Evolutionary conservation across 2,888 invertebrate genomes (phyloP).

Genomic region (Acanthoscelides obtectus): DNA sequence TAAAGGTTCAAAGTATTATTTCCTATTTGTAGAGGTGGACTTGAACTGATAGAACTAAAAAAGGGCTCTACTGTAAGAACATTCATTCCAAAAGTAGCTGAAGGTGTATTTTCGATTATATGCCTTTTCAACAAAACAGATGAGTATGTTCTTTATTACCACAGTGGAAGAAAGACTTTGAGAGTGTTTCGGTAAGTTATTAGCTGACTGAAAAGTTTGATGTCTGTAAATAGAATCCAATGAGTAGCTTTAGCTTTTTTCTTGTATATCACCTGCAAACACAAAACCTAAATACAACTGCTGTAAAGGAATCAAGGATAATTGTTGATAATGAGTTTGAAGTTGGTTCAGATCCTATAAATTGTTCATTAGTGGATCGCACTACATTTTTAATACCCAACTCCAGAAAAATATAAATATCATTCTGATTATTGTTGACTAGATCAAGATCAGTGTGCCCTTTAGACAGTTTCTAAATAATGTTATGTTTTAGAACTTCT

Average conservation of each 20-base stretch:
- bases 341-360: too few relatives aligned
- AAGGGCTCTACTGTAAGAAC: constrained; percentile 84
- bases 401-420: too few relatives aligned
- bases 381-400: too few relatives aligned
- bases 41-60: constrained; percentile 88
- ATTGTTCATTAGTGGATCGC: too few relatives aligned
- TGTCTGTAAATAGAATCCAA: too few relatives aligned
- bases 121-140: constrained; percentile 92
- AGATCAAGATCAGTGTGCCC: too few relatives aligned
- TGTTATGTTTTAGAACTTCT: constrained; percentile 55
- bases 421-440: too few relatives aligned
- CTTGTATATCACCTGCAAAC: too few relatives aligned
- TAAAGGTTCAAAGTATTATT: not conserved
- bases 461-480: not conserved
- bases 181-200: constrained; percentile 74
- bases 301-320: too few relatives aligned
- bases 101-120: constrained; percentile 95
- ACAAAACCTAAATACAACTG: too few relatives aligned
- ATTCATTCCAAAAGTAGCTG: constrained; percentile 90
- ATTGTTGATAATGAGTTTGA: too few relatives aligned
- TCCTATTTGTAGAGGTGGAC: constrained; percentile 67
- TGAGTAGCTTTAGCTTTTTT: too few relatives aligned
- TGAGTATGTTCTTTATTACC: constrained; percentile 94
- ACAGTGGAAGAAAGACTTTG: constrained; percentile 90
- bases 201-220: not conserved